These are phyloP conservation scores for Tetragonisca angustula DNA, from an alignment of 2,888 invertebrate species.

Conservation along the genomic window DNA sequence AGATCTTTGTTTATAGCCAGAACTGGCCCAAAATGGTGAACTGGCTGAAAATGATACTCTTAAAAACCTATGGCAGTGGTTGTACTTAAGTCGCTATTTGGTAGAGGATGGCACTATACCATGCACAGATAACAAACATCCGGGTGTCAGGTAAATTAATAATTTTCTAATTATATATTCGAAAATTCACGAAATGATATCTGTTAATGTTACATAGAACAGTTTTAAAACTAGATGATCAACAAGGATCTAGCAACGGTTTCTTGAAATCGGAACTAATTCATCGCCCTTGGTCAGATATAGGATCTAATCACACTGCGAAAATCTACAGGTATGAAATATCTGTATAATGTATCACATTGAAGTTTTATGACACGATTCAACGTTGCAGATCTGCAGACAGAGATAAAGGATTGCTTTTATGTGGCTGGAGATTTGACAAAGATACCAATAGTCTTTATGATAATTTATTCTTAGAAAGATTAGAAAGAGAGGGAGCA, in stretches of 20 bases:
- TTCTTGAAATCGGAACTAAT: constrained; percentile 87
- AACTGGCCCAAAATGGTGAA: constrained; percentile 92
- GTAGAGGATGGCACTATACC: constrained; percentile 88
- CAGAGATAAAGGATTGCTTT: constrained; percentile 91
- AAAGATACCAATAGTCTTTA: constrained; percentile 87
- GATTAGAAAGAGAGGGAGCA: constrained; percentile 90
- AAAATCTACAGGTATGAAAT: constrained; percentile 85
- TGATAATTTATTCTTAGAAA: constrained; percentile 86
- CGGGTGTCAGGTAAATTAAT: constrained; percentile 85
- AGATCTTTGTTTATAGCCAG: constrained; percentile 85
- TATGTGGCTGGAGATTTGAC: constrained; percentile 96
- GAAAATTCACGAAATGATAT: constrained; percentile 24
- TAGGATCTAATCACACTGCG: constrained; percentile 86
- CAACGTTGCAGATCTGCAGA: constrained; percentile 85
- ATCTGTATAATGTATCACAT: background rate
- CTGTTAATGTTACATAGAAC: constrained; percentile 78
- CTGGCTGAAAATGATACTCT: constrained; percentile 90
- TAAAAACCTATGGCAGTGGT: constrained; percentile 93
- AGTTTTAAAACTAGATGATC: constrained; percentile 86
- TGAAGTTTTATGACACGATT: background rate
- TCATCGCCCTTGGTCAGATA: constrained; percentile 87
- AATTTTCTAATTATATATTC: constrained; percentile 2
- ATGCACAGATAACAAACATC: constrained; percentile 87
- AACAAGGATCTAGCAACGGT: constrained; percentile 81
- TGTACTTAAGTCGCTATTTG: constrained; percentile 89